These are phyloP conservation scores for Antitype chi DNA, from an alignment of 2,888 invertebrate genomes.

Conservation along the genomic window DNA sequence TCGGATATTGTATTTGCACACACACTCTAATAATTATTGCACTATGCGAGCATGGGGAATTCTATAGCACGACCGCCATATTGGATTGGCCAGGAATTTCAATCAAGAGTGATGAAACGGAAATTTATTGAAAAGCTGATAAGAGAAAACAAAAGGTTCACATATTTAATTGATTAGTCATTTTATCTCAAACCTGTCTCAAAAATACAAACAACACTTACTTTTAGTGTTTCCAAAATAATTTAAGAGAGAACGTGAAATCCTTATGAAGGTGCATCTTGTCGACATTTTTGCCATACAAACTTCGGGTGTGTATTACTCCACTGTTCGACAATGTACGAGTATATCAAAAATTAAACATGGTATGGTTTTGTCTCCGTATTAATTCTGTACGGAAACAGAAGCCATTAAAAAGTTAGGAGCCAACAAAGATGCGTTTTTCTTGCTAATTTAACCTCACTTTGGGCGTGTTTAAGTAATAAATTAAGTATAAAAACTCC, in stretches of 20 bases:
- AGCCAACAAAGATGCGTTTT: too few species aligned
- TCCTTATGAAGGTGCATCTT: background rate
- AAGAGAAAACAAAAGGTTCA: conserved; percentile 1
- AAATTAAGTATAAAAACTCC: too few species aligned
- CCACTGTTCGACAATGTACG: too few species aligned
- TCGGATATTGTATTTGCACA: conserved; percentile 47
- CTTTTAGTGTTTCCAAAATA: conserved; percentile 2
- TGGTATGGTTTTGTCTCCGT: too few species aligned
- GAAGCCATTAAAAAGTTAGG: too few species aligned
- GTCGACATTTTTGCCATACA: too few species aligned
- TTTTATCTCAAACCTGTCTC: background rate
- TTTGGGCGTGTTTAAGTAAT: too few species aligned
- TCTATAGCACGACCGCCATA: conserved; percentile 27
- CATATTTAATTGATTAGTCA: background rate
- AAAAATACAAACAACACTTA: background rate
- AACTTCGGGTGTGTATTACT: too few species aligned
- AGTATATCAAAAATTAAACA: too few species aligned
- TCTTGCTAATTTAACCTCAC: too few species aligned
- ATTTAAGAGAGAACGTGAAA: background rate
- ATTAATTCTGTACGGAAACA: too few species aligned
- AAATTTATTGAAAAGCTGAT: conserved; percentile 10
- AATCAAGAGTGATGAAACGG: conserved; percentile 10
- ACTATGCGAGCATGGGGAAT: conserved; percentile 30
- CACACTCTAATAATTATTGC: conserved; percentile 38
- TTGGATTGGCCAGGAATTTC: conserved; percentile 31